These are phyloP conservation scores for Drosophila suboccidentalis DNA, from an alignment of 2,888 invertebrate species.

Conservation along the genomic window DNA sequence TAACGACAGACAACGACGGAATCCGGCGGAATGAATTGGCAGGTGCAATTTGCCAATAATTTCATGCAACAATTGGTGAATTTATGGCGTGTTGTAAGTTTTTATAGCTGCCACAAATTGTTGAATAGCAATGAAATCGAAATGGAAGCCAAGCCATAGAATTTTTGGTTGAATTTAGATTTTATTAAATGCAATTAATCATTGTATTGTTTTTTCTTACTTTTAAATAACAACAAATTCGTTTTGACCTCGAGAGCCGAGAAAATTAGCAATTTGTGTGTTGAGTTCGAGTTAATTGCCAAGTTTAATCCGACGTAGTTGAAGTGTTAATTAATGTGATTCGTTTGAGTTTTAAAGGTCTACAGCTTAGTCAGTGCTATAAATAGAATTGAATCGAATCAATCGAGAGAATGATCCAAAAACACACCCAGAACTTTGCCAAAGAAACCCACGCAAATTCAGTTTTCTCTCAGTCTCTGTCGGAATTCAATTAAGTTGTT, in stretches of 20 bases:
- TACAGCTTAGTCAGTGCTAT: conserved; percentile 27
- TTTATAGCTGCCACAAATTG: conserved; percentile 41
- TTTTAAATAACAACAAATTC: background rate
- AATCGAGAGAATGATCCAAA: conserved; percentile 7
- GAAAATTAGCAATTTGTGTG: conserved; percentile 4
- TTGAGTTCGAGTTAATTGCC: conserved; percentile 21
- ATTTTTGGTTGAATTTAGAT: conserved; percentile 6
- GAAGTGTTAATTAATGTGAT: conserved; percentile 64
- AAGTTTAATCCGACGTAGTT: conserved; percentile 59
- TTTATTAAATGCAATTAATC: conserved; percentile 19
- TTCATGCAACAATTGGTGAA: conserved; percentile 59
- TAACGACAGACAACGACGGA: conserved; percentile 15
- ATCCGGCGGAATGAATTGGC: conserved; percentile 53
- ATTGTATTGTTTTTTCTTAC: background rate
- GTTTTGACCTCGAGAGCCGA: conserved; percentile 25
- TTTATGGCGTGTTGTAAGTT: conserved; percentile 58
- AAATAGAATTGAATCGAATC: conserved; percentile 30
- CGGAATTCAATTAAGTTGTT: conserved; percentile 43
- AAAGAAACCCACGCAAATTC: conserved; percentile 39
- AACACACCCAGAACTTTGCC: conserved; percentile 24
- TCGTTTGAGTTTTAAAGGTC: conserved; percentile 40
- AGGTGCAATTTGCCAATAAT: conserved; percentile 75
- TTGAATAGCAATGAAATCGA: conserved; percentile 20
- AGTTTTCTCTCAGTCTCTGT: background rate
- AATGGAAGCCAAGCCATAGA: too few species aligned